Evolutionary conservation across 2,888 invertebrate genomes (phyloP), one percentile per base, ranked within the genome.

Genomic region (Seira musarum): DNA sequence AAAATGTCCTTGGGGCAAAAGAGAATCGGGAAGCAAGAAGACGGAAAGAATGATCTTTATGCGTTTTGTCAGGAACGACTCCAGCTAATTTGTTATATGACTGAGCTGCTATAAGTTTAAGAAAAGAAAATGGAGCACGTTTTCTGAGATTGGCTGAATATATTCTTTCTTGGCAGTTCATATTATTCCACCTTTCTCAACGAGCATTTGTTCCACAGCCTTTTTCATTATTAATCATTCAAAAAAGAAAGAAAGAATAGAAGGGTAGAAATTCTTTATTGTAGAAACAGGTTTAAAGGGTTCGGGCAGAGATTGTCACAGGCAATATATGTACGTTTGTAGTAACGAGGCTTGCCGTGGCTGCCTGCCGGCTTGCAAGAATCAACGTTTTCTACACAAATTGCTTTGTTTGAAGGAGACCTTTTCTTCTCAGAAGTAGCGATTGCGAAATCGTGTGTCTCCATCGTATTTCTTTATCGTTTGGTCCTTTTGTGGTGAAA

Each of bases 321-420:
- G 30, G 8, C 2, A 30, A 49, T 49, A 13, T n/a, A n/a, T n/a
- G n/a, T 49, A 13, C 49, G 15, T 2, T 13, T n/a, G 17, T 8
- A 49, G 2, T 49, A 13, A 3, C 15, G 3, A 8, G 30, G 30
- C 30, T 30, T 8, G 30, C 3, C 49, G 3, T 49, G 49, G 49
- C 49, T 49, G 49, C 49, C 49, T 49, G 49, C 49, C 49, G 49
- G 49, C 49, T 49, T 49, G 49, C 49, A 49, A 8, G 49, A 15
- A 49, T 49, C 49, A 49, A 49, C 49, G 15, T 49, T 49, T 49
- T n/a, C 15, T 13, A 3, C 3, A 49, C 17, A 49, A 49, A 8
- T 49, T 49, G 49, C 49, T 49, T 49, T 49, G 49, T 49, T 3
- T 49, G 49, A 8, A 30, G 30, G 30, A 30, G 30, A 30, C 49